These are phyloP conservation scores for Coregonus suidteri DNA, from an alignment of 2,797 vertebrate species.

Conservation along the genomic window DNA sequence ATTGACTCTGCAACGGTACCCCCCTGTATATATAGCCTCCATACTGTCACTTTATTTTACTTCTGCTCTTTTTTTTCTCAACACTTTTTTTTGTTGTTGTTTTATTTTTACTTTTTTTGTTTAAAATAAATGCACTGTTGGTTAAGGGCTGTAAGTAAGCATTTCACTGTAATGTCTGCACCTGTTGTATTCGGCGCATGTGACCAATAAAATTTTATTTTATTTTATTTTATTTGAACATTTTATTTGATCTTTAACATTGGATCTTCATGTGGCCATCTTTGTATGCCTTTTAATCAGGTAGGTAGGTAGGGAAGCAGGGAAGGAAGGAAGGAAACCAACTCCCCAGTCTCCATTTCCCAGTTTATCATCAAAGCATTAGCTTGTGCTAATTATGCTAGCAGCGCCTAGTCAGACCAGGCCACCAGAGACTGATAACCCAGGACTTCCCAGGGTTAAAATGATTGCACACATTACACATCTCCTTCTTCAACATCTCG, in stretches of 20 bases:
- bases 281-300: slow-evolving; percentile 14
- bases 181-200: too few species aligned
- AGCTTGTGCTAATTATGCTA: slow-evolving; percentile 81
- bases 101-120: too few species aligned
- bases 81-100: too few species aligned
- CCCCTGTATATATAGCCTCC: too few species aligned
- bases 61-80: too few species aligned
- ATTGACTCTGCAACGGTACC: too few species aligned
- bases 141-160: too few species aligned
- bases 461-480: too few species aligned
- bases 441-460: slow-evolving; percentile 65
- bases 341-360: slow-evolving; percentile 62
- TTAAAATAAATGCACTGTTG: too few species aligned
- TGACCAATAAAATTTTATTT: too few species aligned
- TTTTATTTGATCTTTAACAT: neutral
- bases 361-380: slow-evolving; percentile 77
- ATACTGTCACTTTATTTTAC: too few species aligned
- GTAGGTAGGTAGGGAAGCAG: slow-evolving; percentile 56
- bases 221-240: neutral
- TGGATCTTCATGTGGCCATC: neutral
- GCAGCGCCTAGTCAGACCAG: slow-evolving; percentile 77
- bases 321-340: slow-evolving; percentile 57
- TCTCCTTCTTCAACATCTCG: slow-evolving; percentile 43
- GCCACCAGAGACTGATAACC: slow-evolving; percentile 74
- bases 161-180: too few species aligned